These are phyloP conservation scores for Hetaerina americana DNA, from an alignment of 1,140 invertebrate species.

Conservation along the genomic window DNA sequence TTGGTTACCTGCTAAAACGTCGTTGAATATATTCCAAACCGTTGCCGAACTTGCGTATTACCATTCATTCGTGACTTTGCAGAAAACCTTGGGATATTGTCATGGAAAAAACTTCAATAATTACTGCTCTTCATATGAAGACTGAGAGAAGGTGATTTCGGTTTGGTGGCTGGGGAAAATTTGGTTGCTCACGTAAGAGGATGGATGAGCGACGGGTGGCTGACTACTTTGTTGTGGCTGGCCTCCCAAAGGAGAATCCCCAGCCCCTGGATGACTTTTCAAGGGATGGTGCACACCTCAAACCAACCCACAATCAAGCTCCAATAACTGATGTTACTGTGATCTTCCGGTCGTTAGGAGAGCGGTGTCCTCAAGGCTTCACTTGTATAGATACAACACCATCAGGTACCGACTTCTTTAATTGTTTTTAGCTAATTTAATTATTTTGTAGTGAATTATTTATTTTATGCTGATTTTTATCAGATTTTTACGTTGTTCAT, in stretches of 20 bases:
- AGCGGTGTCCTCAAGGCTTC: conserved; percentile 69
- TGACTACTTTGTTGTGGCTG: conserved; percentile 96
- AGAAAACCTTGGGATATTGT: background rate
- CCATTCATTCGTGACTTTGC: background rate
- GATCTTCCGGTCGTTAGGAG: conserved; percentile 78
- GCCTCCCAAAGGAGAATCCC: conserved; percentile 63
- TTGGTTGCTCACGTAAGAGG: background rate
- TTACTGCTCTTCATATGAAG: background rate
- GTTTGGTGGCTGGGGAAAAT: background rate
- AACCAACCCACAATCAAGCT: conserved; percentile 52
- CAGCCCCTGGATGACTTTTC: conserved; percentile 67
- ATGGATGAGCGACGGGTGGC: conserved; percentile 75
- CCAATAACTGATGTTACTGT: conserved; percentile 92
- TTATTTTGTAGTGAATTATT: no score
- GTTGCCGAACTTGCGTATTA: background rate
- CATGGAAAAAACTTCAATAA: background rate
- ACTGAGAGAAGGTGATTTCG: background rate
- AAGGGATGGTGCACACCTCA: conserved; percentile 65
- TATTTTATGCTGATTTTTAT: no score
- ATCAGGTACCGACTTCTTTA: conserved; percentile 31
- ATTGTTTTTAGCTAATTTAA: background rate
- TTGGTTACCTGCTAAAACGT: no score
- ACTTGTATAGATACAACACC: conserved; percentile 75
- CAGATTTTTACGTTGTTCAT: no score
- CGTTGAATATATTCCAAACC: no score